phyloP scores from a whole-genome alignment of 2,888 invertebrate genomes.

The Tetropium fuscum region DNA sequence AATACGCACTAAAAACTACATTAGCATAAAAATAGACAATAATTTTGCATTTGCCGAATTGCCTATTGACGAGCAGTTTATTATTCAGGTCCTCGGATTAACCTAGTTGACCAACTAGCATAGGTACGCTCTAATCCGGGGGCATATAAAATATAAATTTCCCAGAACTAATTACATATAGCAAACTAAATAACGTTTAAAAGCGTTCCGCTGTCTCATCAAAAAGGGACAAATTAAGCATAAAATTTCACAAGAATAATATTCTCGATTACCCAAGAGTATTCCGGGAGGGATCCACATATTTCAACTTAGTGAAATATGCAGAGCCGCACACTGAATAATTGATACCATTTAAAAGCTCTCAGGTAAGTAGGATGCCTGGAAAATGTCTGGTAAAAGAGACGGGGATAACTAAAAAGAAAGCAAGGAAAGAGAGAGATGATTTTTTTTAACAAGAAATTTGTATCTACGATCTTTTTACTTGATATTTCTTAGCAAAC shows the following conservation, averaged over 20 bases:
- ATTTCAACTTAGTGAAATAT: slow-evolving; percentile 17
- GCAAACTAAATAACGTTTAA: slow-evolving; percentile 4
- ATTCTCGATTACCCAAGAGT: slow-evolving; percentile 12
- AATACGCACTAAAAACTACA: too few relatives aligned
- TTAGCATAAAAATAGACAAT: too few relatives aligned
- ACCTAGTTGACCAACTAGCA: too few relatives aligned
- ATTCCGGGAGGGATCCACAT: slow-evolving; percentile 13
- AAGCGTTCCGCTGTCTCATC: slow-evolving; percentile 6
- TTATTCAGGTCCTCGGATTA: too few relatives aligned
- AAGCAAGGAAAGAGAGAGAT: background rate
- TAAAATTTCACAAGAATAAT: slow-evolving; percentile 19
- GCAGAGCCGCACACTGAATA: slow-evolving; percentile 41
- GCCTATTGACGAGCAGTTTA: too few relatives aligned
- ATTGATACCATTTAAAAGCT: slow-evolving; percentile 52
- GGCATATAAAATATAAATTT: too few relatives aligned
- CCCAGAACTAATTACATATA: background rate
- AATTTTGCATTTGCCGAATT: too few relatives aligned
- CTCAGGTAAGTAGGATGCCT: slow-evolving; percentile 40
- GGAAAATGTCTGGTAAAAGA: background rate
- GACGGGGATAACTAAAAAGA: background rate
- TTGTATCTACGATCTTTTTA: background rate
- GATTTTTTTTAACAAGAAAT: slow-evolving; percentile 2
- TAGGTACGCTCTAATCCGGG: too few relatives aligned
- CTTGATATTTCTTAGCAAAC: background rate
- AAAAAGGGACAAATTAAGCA: slow-evolving; percentile 1